Base-by-base conservation (phyloP, 2,888 invertebrate genomes). In the Dryadula phaetusa region DNA sequence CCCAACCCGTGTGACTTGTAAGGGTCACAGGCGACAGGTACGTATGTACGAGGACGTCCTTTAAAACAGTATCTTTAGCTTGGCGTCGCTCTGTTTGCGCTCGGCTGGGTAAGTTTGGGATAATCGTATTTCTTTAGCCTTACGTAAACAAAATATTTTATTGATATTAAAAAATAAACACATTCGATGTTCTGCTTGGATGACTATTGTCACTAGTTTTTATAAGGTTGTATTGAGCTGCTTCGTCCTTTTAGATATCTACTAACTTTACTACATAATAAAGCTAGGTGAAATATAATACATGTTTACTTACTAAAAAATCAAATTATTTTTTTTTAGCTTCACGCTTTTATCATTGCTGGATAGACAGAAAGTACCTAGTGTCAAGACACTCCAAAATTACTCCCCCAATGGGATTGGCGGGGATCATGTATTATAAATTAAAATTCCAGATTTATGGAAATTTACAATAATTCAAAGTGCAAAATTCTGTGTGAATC, bases 41-140 rank as follows among this genome's bases (percentile, higher is more conserved):
- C n/a, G n/a, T n/a, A n/a, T n/a, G 6, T 2, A n/a, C 14, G n/a
- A n/a, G n/a, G n/a, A n/a, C 7, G 37, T 37, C 1, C 10, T 22
- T n/a, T 56, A 40, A 40, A 56, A 37, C 16, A 25, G 54, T 40
- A 25, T 58, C 16, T 63, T 56, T 32, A 54, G 49, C 47, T 47
- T 12, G 58, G 18, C 58, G 32, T 20, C 16, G 58, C 28, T 62
- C 18, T 20, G 49, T 32, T 52, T 52, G 28, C 56, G 49, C 56
- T 58, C 53, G 37, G 42, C 20, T 58, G 63, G 40, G 22, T 63
- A 32, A 40, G 42, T 40, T 58, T n/a, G 47, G 58, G 58, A 58
- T 58, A 56, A 37, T 58, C 37, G 56, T 28, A 28, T 58, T 25
- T 64, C 37, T 22, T 37, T 47, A 20, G 7, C 20, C 62, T 34